A percentile compares a stretch with the other conserved stretches of the same genome.
Conservation (phyloP, 92 coral and sea anemone genomes). For the Umimayanthus kanabou region DNA sequence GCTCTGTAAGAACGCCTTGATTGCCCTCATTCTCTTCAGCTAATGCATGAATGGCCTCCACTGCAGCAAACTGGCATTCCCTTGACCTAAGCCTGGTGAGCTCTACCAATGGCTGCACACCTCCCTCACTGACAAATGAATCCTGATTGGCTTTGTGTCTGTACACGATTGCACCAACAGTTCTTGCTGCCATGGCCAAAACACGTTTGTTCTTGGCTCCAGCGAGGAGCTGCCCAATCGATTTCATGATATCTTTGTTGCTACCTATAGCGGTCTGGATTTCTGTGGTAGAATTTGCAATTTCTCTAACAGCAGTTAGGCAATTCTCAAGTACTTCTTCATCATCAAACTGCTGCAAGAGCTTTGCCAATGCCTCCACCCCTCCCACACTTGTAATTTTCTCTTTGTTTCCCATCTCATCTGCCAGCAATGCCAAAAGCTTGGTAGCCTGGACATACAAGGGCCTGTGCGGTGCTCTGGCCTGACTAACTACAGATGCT, state of each 20-base stretch:
- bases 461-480: constrained; percentile 63
- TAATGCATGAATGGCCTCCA: constrained; percentile 79
- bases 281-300: constrained; percentile 76
- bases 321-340: constrained; percentile 82
- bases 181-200: constrained; percentile 85
- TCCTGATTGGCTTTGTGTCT: constrained; percentile 86
- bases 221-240: constrained; percentile 70
- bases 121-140: constrained; percentile 89
- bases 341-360: constrained; percentile 67
- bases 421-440: constrained; percentile 76
- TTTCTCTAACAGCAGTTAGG: constrained; percentile 65
- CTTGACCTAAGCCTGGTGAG: constrained; percentile 70
- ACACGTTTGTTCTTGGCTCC: constrained; percentile 84
- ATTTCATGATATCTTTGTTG: constrained; percentile 73
- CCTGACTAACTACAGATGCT: constrained; percentile 69
- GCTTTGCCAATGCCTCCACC: constrained; percentile 70
- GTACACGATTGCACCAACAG: constrained; percentile 72
- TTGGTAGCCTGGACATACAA: constrained; percentile 76
- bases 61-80: constrained; percentile 94
- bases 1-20: constrained; percentile 78
- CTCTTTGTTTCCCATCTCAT: constrained; percentile 61
- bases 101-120: constrained; percentile 81
- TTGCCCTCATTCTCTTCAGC: constrained; percentile 81
- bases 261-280: constrained; percentile 80
- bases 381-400: constrained; percentile 80